Conservation (phyloP, 1,140 invertebrate species). For the Liolophura sinensis region DNA sequence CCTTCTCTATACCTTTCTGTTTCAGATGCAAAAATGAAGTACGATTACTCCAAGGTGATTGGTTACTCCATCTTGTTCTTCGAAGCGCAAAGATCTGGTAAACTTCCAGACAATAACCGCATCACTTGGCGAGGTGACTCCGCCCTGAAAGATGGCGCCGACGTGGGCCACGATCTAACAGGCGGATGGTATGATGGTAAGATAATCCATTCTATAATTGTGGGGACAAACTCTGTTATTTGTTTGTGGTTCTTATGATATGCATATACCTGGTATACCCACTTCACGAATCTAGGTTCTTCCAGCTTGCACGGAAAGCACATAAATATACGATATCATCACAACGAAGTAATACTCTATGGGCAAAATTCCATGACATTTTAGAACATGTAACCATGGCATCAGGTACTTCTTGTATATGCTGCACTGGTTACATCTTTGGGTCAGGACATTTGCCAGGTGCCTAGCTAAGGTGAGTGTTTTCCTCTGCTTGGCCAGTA, state of each 20-base stretch:
- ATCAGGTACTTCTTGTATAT: no score
- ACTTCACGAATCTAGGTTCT: background rate
- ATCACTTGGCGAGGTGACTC: background rate
- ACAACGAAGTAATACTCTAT: no score
- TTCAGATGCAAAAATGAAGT: slow-evolving; percentile 9
- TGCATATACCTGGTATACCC: no score
- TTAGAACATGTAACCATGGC: no score
- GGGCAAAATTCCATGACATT: no score
- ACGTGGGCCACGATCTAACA: background rate
- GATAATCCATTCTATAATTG: background rate
- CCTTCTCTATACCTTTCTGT: no score
- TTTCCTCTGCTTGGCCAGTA: no score
- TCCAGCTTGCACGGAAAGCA: background rate
- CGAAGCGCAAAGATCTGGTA: slow-evolving; percentile 1
- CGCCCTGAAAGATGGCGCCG: background rate
- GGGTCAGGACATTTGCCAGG: no score
- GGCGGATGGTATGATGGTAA: background rate
- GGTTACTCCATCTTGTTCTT: slow-evolving; percentile 2
- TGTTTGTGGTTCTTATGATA: background rate
- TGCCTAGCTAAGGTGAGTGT: no score
- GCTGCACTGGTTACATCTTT: no score
- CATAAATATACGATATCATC: no score
- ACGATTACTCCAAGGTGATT: background rate
- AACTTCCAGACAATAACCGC: background rate
- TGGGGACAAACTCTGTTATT: background rate